Evolutionary conservation across 2,888 invertebrate genomes (phyloP), one percentile per base, ranked within the genome.

Genomic region (Melanophora roralis): DNA sequence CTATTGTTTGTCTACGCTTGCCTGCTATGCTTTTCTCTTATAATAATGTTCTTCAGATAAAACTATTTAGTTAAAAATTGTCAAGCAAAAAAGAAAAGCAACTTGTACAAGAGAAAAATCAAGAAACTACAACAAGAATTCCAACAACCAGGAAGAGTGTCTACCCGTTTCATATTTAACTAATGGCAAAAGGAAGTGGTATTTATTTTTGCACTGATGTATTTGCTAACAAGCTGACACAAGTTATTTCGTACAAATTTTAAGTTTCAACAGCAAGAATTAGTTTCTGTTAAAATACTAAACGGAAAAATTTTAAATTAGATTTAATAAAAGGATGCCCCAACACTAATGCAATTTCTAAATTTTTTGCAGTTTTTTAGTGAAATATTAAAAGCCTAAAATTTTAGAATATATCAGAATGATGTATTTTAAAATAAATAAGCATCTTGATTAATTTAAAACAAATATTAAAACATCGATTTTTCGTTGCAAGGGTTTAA

Each of bases 61-160:
- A 74, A 78, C 73, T 51, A 78, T 68, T 78, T 64, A 78, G 68
- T n/a, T n/a, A n/a, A 74, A 74, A 74, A 78, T 78, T 78, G 78
- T 74, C 64, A 74, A 74, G 73, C 64, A 62, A 69, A 64, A 69
- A 73, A 47, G 62, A 57, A 64, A 69, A 64, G 62, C 62, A 72
- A 73, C 68, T 5, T 27, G 6, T 6, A 27, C 27, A 27, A 27
- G 27, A 45, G 69, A 62, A 76, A 55, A 59, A 72, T 51, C 27
- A 53, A 16, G 23, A 53, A 53, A 53, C 38, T 55, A 57, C 53
- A 62, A 23, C 49, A 23, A 69, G 64, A 51, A 59, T 51, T 55
- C 32, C 60, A 43, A 51, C 67, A 69, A 62, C 69, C 49, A 69
- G 69, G 62, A 76, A 57, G 40, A 57, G 38, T 40, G 57, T 38